These are phyloP conservation scores for Botia kubotai DNA, from an alignment of 2,797 vertebrate genomes.

Conservation along the genomic window DNA sequence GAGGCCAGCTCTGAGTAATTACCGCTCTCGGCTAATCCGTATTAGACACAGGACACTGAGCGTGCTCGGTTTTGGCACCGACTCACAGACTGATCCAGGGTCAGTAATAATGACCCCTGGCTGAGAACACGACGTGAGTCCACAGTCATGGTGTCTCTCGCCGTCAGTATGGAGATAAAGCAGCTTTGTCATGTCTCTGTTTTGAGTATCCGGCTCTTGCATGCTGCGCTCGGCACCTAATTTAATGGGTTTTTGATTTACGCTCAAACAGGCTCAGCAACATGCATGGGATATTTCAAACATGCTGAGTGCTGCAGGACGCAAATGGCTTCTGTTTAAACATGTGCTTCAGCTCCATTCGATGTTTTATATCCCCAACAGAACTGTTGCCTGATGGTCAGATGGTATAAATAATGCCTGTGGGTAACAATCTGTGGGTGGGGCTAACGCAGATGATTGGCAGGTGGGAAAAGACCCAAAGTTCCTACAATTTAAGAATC, in stretches of 20 bases:
- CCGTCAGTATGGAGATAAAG: slow-evolving; percentile 20
- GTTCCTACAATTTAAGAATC: not conserved
- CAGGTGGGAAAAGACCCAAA: slow-evolving; percentile 4
- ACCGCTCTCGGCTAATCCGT: slow-evolving; percentile 46
- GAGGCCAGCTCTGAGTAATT: slow-evolving; percentile 9
- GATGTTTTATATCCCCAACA: slow-evolving; percentile 8
- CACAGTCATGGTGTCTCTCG: slow-evolving; percentile 42
- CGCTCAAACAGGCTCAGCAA: slow-evolving; percentile 22
- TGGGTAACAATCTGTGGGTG: not conserved
- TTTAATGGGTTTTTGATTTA: slow-evolving; percentile 37
- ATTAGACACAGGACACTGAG: slow-evolving; percentile 43
- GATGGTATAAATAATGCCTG: slow-evolving; percentile 13
- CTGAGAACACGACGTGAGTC: slow-evolving; percentile 27
- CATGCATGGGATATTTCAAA: slow-evolving; percentile 42
- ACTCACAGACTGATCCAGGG: slow-evolving; percentile 43
- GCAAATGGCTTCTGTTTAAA: not conserved
- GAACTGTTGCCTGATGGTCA: slow-evolving; percentile 13
- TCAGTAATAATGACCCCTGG: slow-evolving; percentile 50
- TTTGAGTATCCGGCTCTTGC: slow-evolving; percentile 30
- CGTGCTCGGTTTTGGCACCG: not conserved
- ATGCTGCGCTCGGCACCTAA: not conserved
- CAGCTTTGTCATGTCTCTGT: slow-evolving; percentile 11
- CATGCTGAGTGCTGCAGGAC: slow-evolving; percentile 13
- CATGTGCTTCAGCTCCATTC: slow-evolving; percentile 18
- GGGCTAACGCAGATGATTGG: not conserved